Evolutionary conservation across 2,888 invertebrate species (phyloP), one percentile per base, ranked within the genome.

Genomic region (Caradrina clavipalpis): DNA sequence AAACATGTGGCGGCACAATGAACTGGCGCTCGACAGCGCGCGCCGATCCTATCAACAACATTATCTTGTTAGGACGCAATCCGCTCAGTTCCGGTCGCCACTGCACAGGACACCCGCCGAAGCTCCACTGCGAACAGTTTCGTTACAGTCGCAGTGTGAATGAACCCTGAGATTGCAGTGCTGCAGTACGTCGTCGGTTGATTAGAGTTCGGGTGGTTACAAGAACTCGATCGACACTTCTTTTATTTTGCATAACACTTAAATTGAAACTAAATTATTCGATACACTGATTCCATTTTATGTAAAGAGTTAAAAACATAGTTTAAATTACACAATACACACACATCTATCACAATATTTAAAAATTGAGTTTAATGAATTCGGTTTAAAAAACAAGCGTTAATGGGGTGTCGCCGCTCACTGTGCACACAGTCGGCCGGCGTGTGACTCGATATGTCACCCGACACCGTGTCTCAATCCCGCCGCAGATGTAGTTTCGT

Each of bases 11-110:
- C 39, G 4, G 8, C 57, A 61, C 70, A 57, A 53, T 42, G 39
- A 22, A 15, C 42, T 8, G n/a, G 45, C 50, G 45, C 47, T 15
- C 50, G 22, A 26, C 50, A 15, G 21, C 21, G 26, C 56, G 54
- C 68, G 42, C 31, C 13, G 10, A 39, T 4, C 39, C 13, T 51
- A 61, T 61, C 70, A 53, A 26, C 55, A 21, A 21, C 71, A 70
- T 76, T 61, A 73, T 73, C 77, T 76, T 26, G 77, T 76, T 76
- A 70, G 49, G n/a, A 42, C 35, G 57, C 61, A 76, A 73, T 70
- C 73, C 45, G 61, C 69, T 42, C 56, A 69, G 51, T 57, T 61
- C 70, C 77, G 61, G 53, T 1, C 19, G 31, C 42, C 58, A 47
- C 49, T 19, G 7, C n/a, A 49, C 49, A 45, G 11, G 5, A 42